These are phyloP conservation scores for Sesia bembeciformis DNA, from an alignment of 2,888 invertebrate genomes.

Conservation along the genomic window DNA sequence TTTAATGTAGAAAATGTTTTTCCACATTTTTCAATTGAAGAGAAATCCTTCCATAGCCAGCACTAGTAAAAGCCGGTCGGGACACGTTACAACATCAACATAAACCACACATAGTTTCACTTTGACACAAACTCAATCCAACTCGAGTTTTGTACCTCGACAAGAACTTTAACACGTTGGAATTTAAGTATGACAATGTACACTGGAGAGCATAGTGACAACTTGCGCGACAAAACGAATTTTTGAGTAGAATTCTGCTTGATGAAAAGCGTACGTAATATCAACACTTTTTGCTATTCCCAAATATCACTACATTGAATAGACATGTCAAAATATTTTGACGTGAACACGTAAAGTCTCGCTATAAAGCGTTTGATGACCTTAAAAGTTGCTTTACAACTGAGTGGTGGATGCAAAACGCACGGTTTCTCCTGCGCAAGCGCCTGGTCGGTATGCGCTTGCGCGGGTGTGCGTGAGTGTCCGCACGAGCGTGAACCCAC, in stretches of 20 bases:
- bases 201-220: neutral
- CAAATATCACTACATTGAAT: neutral
- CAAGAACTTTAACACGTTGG: slow-evolving; percentile 12
- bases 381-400: slow-evolving; percentile 61
- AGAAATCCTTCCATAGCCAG: slow-evolving; percentile 37
- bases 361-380: slow-evolving; percentile 66
- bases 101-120: slow-evolving; percentile 30
- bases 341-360: slow-evolving; percentile 28
- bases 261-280: too few relatives aligned
- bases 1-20: slow-evolving; percentile 55
- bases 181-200: neutral
- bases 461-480: slow-evolving; percentile 30
- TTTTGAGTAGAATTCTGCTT: too few relatives aligned
- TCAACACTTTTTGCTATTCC: too few relatives aligned
- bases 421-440: slow-evolving; percentile 52
- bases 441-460: slow-evolving; percentile 53
- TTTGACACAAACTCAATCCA: slow-evolving; percentile 21
- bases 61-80: slow-evolving; percentile 10
- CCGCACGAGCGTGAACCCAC: slow-evolving; percentile 25
- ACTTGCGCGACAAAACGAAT: too few relatives aligned
- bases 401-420: slow-evolving; percentile 65
- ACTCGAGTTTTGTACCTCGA: slow-evolving; percentile 24
- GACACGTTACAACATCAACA: slow-evolving; percentile 22
- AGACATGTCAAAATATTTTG: slow-evolving; percentile 26
- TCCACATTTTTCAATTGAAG: slow-evolving; percentile 53